Conservation (phyloP, 92 coral and sea anemone species). For the Palythoa caribaeorum region DNA sequence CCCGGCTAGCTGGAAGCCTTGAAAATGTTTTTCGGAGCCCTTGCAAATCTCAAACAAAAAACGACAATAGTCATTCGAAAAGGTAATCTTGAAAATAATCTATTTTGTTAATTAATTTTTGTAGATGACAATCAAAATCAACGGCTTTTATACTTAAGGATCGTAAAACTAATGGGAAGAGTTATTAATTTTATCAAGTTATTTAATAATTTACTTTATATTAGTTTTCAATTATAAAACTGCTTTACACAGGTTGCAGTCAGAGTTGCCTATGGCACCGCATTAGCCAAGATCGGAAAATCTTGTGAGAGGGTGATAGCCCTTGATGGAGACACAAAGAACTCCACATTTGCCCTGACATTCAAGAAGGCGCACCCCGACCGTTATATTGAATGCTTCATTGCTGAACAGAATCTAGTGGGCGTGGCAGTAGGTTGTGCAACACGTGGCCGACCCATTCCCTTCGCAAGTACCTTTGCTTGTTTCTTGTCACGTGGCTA, state of each 20-base stretch:
- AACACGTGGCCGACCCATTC: conserved; percentile 93
- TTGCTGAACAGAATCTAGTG: conserved; percentile 96
- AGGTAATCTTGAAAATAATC: too few relatives aligned
- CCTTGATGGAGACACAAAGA: conserved; percentile 95
- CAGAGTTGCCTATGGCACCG: conserved; percentile 89
- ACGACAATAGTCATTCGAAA: too few relatives aligned
- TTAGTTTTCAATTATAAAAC: not conserved
- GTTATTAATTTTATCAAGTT: not conserved
- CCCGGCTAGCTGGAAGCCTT: too few relatives aligned
- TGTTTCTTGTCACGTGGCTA: conserved; percentile 89
- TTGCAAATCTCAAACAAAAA: too few relatives aligned
- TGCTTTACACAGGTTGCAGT: conserved; percentile 78
- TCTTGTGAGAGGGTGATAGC: conserved; percentile 88
- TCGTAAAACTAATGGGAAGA: too few relatives aligned
- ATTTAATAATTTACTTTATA: not conserved
- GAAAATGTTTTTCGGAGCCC: too few relatives aligned
- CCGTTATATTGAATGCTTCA: conserved; percentile 93
- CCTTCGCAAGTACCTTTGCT: conserved; percentile 96
- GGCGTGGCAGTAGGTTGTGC: conserved; percentile 98
- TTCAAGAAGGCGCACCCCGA: conserved; percentile 85
- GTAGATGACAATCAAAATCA: too few relatives aligned
- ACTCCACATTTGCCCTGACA: conserved; percentile 84
- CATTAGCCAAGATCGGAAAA: conserved; percentile 80
- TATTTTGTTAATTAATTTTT: too few relatives aligned
- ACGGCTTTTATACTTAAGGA: too few relatives aligned